These are phyloP conservation scores for Oegoconia quadripuncta DNA, from an alignment of 2,888 invertebrate genomes.

Conservation along the genomic window DNA sequence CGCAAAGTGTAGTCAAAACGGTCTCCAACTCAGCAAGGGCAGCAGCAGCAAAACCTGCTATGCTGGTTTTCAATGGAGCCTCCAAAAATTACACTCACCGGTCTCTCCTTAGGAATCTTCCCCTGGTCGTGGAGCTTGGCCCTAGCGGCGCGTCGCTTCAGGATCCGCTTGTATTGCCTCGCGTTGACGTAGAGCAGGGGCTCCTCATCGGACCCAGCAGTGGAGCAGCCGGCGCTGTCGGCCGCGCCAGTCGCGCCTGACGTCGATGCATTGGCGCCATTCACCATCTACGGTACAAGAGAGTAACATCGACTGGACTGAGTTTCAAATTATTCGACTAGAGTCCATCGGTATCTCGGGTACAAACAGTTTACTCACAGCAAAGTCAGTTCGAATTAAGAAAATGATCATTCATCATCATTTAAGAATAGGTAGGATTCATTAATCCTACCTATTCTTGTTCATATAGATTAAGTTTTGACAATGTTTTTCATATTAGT, in stretches of 20 bases:
- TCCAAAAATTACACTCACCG: conserved; percentile 69
- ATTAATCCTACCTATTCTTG: too few species aligned
- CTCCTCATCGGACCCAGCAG: conserved; percentile 89
- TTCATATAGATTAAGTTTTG: too few species aligned
- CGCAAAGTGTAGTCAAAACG: too few species aligned
- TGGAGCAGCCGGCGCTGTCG: conserved; percentile 48
- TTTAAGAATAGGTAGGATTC: too few species aligned
- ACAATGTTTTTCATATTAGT: too few species aligned
- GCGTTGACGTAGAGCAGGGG: conserved; percentile 99
- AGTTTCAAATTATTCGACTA: too few species aligned
- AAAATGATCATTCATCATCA: too few species aligned
- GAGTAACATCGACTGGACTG: too few species aligned
- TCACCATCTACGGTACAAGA: conserved; percentile 54
- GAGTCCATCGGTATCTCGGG: too few species aligned
- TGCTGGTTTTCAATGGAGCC: background rate
- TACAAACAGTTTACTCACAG: too few species aligned
- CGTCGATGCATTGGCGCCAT: conserved; percentile 37
- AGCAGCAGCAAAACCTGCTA: background rate
- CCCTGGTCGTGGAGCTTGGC: conserved; percentile 97
- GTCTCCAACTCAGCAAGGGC: background rate
- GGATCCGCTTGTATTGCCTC: conserved; percentile 97
- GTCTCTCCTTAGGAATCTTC: conserved; percentile 97
- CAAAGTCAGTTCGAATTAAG: too few species aligned
- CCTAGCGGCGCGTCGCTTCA: conserved; percentile 95
- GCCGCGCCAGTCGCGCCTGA: conserved; percentile 44